A percentile compares a stretch with the other conserved stretches of the same genome.
Evolutionary conservation across 2,888 invertebrate species (phyloP).

Genomic region (Fissipunctia ypsillon): DNA sequence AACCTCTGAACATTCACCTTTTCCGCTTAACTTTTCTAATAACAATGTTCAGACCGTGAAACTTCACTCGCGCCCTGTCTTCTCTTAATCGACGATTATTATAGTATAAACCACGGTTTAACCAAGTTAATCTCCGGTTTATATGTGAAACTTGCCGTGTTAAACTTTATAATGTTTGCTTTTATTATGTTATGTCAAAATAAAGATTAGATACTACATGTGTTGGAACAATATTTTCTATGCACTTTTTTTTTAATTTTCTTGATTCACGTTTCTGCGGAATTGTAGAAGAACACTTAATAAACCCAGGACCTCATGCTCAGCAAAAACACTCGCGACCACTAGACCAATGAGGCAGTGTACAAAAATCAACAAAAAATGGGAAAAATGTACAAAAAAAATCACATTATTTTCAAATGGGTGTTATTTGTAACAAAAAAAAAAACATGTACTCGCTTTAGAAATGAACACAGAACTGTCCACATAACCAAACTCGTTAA

Average conservation of each 20-base stretch:
- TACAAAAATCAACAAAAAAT: too few species aligned
- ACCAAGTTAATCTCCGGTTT: slow-evolving; percentile 56
- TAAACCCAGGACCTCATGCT: too few species aligned
- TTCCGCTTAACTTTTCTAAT: slow-evolving; percentile 65
- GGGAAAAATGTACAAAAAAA: too few species aligned
- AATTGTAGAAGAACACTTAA: background rate
- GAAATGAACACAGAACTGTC: slow-evolving; percentile 17
- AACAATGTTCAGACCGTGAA: slow-evolving; percentile 54
- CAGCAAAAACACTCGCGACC: too few species aligned
- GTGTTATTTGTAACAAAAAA: too few species aligned
- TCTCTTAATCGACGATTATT: slow-evolving; percentile 64
- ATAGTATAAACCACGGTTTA: slow-evolving; percentile 53
- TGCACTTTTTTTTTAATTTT: background rate
- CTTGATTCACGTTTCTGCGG: background rate
- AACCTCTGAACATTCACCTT: slow-evolving; percentile 37
- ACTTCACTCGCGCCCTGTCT: slow-evolving; percentile 38
- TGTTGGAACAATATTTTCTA: background rate
- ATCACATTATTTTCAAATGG: too few species aligned
- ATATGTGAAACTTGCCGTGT: slow-evolving; percentile 44
- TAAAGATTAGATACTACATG: background rate
- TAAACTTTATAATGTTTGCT: slow-evolving; percentile 29
- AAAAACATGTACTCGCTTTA: background rate
- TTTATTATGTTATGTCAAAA: slow-evolving; percentile 7
- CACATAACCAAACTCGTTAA: slow-evolving; percentile 39
- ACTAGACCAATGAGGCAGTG: too few species aligned